Evolutionary conservation across 2,113 vertebrate species (phyloP), one percentile per base, ranked within the genome.

Genomic region (Carollia perspicillata): DNA sequence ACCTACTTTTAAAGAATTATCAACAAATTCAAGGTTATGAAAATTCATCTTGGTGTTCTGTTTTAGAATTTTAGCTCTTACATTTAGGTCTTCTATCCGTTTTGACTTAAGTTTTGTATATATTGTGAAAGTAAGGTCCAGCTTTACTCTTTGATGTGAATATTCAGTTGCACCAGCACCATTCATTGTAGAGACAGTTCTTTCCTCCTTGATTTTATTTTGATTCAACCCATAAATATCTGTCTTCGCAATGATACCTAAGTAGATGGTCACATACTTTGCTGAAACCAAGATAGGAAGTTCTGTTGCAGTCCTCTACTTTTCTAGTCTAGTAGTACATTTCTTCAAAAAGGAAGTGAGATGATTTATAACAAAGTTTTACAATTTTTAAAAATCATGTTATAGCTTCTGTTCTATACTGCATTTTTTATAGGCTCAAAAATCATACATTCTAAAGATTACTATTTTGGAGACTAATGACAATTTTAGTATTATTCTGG

Each of bases 1-100:
- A 47, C 78, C 78, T 80, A 40, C 42, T 81, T 87, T 77, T 72
- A 89, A 83, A 90, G 44, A 92, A 86, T 65, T 71, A 78, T 77
- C 74, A 23, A 33, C 66, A 71, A 87, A 94, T 93, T 88, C 33
- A 79, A 51, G 4, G 65, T 95, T 84, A 65, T 55, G 12, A 77
- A 66, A n/a, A 65, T 74, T 71, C 37, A 79, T 63, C 33, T 20
- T 2, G 68, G 0, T 97, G 40, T 81, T 92, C 92, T 94, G 28
- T 47, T 95, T 87, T 81, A 65, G 49, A 74, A 63, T 68, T 92
- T 92, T 86, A 77, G 7, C 33, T 91, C 44, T 55, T 84, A 47
- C 5, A 42, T 33, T 83, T 75, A 53, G 8, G 9, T 58, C 10
- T 92, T 44, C 10, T 16, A 2, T 84, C 5, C 8, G 20, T 81